Percentiles rank a stretch among this genome's conserved stretches.
phyloP scores from a whole-genome alignment of 2,113 vertebrate genomes.

The Sardina pilchardus region DNA sequence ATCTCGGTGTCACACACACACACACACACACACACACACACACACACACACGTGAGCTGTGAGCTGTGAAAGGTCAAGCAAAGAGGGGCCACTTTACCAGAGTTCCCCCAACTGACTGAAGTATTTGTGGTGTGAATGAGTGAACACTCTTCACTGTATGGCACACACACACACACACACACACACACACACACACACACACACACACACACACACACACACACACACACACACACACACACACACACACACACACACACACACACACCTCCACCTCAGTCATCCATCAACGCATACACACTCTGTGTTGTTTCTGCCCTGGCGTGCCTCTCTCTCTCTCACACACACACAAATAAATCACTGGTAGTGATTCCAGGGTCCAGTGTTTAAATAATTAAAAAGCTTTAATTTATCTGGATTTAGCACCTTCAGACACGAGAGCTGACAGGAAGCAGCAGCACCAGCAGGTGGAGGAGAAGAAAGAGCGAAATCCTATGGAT shows the following conservation, averaged over 20 bases:
- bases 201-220: conserved; percentile 5
- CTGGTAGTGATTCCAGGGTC: conserved; percentile 63
- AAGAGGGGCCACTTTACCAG: not conserved
- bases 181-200: conserved; percentile 33
- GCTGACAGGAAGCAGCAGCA: conserved; percentile 54
- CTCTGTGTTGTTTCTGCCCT: conserved; percentile 61
- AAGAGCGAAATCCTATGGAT: not conserved
- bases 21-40: too few relatives aligned
- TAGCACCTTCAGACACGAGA: conserved; percentile 61
- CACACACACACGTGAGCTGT: not conserved
- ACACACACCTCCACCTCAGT: conserved; percentile 59
- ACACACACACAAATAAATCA: conserved; percentile 68
- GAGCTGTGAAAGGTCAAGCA: not conserved
- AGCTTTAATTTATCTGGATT: conserved; percentile 76
- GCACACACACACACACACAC: conserved; percentile 11
- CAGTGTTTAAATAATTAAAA: conserved; percentile 77
- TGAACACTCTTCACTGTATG: not conserved
- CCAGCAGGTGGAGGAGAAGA: conserved; percentile 15
- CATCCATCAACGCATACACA: conserved; percentile 59
- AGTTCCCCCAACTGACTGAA: not conserved
- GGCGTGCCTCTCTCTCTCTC: conserved; percentile 59
- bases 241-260: not conserved
- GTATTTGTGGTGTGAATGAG: not conserved
- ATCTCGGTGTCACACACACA: too few relatives aligned
- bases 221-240: conserved; percentile 15